A percentile compares a stretch with the other conserved stretches of the same genome.
Conservation (phyloP, 1,140 invertebrate genomes). For the Heliconius eleuchia region DNA sequence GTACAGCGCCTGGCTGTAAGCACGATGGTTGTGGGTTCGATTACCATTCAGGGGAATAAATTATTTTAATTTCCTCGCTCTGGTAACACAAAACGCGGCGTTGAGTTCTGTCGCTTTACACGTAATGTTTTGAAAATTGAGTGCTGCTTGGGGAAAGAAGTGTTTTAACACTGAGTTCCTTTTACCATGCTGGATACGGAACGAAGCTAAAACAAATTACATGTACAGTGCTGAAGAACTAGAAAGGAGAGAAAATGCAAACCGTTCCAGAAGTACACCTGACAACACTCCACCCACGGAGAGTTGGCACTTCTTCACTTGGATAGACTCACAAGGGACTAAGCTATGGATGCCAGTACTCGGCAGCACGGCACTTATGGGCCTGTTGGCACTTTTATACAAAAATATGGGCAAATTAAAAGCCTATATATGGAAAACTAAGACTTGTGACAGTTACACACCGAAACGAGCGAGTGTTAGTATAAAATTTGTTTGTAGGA, state of each 20-base stretch:
- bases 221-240: conserved; percentile 41
- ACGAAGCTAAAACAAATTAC: background rate
- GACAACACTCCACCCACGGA: background rate
- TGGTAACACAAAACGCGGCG: no score
- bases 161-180: no score
- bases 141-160: no score
- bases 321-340: conserved; percentile 3
- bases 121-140: no score
- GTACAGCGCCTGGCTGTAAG: no score
- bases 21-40: no score
- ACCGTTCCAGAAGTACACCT: background rate
- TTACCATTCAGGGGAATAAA: no score
- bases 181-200: no score
- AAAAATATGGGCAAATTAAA: conserved; percentile 36
- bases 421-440: conserved; percentile 17
- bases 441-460: conserved; percentile 30
- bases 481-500: background rate
- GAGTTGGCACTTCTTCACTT: background rate
- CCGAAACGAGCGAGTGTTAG: background rate
- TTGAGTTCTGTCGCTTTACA: no score
- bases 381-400: conserved; percentile 31
- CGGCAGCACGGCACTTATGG: conserved; percentile 37
- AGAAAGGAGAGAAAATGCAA: conserved; percentile 29
- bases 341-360: conserved; percentile 27
- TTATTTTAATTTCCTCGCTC: no score